Base-by-base conservation (phyloP, 2,888 invertebrate species). In the Agrotis clavis region DNA sequence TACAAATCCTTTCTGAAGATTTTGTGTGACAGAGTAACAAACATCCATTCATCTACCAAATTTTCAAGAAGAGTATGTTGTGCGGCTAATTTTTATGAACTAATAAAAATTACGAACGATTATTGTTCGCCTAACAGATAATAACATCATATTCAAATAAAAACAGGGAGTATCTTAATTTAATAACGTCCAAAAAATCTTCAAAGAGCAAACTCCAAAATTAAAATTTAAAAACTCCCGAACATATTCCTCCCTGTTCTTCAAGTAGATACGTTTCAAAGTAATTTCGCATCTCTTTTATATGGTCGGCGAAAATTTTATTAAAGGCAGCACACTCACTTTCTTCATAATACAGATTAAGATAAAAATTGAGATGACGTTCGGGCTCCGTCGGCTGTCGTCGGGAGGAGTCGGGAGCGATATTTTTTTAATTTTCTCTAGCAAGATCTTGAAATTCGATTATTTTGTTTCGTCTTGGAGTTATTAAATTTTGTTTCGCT, bases 371-470 rank as follows among this genome's bases (percentile, higher is more conserved):
- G 94, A 90, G 91, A 91, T 94, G 96, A 95, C 95, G 95, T 92
- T 88, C 88, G 84, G 87, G 89, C 89, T 87, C 89, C 86, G 88
- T 85, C 87, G 73, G 47, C 16, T 48, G 48, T 35, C 57, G 50
- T 73, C 77, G 71, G 54, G 53, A 25, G 19, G 3, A 48, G n/a
- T 57, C 56, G 89, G 89, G 87, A 88, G 90, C 91, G 87, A 90
- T 94, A 93, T 95, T 94, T 96, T 95, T 96, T 96, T 95, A 94
- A 95, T 95, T 96, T 95, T 95, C 94, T 90, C 92, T 92, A 94
- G 94, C 94, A 92, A 90, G 90, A 92, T 92, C 90, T 90, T 86
- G 87, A 89, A 92, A 95, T 95, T 95, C 94, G 94, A 95, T 95
- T 95, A 94, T 92, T 90, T 79, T 90, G 89, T 87, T 83, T 84